phyloP scores from a whole-genome alignment of 2,797 vertebrate species.

The Pseudochirops cupreus region DNA sequence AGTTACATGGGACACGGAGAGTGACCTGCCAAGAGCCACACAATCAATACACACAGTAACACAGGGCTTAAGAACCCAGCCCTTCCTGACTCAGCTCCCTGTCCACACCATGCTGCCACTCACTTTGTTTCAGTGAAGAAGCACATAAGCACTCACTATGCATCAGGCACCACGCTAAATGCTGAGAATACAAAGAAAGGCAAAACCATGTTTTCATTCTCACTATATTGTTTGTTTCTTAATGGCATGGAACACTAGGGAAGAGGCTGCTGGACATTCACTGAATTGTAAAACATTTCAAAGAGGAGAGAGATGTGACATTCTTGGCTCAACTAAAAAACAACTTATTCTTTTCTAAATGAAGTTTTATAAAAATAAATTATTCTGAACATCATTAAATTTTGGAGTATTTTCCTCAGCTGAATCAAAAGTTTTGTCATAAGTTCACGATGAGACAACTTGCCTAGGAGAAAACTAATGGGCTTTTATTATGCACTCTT shows the following conservation, averaged over 20 bases:
- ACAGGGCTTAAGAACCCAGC: not conserved
- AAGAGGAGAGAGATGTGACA: not conserved
- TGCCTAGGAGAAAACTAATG: not conserved
- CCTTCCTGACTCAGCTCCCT: not conserved
- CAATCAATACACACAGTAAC: not conserved
- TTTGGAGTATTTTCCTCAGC: not conserved
- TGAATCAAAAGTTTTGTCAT: not conserved
- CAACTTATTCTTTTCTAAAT: not conserved
- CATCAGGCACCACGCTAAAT: not conserved
- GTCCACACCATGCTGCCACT: not conserved
- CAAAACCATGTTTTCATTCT: not conserved
- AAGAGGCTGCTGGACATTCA: not conserved
- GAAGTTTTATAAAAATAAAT: not conserved
- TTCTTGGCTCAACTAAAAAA: not conserved
- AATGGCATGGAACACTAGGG: not conserved
- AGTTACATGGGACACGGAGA: not conserved
- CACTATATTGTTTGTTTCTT: not conserved
- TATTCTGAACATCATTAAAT: not conserved
- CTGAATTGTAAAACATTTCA: not conserved
- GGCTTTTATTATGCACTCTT: not conserved
- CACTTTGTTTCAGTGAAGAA: not conserved
- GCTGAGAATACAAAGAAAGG: not conserved
- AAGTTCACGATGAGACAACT: not conserved
- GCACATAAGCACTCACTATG: not conserved
- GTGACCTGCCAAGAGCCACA: not conserved